These are phyloP conservation scores for Drosophila oshimai DNA, from an alignment of 1,140 invertebrate species.

Conservation along the genomic window DNA sequence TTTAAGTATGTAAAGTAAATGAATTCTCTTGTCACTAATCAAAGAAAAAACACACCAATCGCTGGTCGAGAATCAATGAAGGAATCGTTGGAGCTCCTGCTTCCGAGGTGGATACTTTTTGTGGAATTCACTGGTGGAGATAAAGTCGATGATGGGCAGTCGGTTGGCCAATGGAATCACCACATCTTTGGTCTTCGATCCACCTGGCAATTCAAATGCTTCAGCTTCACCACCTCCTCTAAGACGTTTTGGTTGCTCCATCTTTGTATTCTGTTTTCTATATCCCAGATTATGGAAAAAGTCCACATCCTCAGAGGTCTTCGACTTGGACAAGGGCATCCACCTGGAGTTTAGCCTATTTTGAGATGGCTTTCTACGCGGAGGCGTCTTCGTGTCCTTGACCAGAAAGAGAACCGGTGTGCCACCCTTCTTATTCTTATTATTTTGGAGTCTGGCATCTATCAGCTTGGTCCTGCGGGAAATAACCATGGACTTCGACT, in stretches of 20 bases:
- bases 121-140: constrained; percentile 62
- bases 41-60: background rate
- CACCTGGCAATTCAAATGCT: background rate
- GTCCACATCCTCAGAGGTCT: constrained; percentile 14
- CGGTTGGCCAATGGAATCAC: constrained; percentile 45
- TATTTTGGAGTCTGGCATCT: background rate
- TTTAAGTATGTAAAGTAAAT: background rate
- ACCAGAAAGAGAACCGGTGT: constrained; percentile 22
- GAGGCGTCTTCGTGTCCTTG: background rate
- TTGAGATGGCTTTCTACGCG: too few species aligned
- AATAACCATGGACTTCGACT: background rate
- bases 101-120: constrained; percentile 8
- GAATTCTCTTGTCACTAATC: background rate
- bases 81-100: background rate
- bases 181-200: background rate
- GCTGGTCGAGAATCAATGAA: background rate
- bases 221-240: too few species aligned
- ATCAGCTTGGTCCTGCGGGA: background rate
- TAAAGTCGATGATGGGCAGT: constrained; percentile 65
- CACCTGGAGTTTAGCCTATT: background rate
- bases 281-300: constrained; percentile 37
- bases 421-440: background rate
- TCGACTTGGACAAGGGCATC: background rate
- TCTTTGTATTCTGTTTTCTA: too few species aligned
- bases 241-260: too few species aligned